Percentiles rank a stretch among this genome's conserved stretches.
These are phyloP conservation scores for Nomada goodeniana DNA, from an alignment of 2,888 invertebrate species.

Conservation along the genomic window DNA sequence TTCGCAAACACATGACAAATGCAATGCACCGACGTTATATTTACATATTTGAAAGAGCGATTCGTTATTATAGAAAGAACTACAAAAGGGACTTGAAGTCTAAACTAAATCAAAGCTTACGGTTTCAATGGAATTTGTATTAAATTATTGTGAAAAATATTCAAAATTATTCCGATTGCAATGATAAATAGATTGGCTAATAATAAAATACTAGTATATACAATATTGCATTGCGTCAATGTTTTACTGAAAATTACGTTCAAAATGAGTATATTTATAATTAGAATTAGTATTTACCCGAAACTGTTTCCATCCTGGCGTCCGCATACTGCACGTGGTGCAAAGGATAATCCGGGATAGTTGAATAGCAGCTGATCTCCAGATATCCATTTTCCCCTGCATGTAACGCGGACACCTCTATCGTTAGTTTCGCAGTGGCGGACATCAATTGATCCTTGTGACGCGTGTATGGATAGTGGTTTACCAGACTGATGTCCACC, in stretches of 20 bases:
- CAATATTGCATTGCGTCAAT: too few species aligned
- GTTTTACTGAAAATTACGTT: too few species aligned
- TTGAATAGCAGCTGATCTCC: constrained; percentile 91
- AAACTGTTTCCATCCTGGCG: constrained; percentile 89
- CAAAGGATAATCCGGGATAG: constrained; percentile 91
- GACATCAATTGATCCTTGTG: constrained; percentile 78
- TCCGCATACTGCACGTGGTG: constrained; percentile 91
- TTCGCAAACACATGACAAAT: neutral
- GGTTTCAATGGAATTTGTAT: too few species aligned
- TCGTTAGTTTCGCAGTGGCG: constrained; percentile 89
- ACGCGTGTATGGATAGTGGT: constrained; percentile 75
- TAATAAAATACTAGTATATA: too few species aligned
- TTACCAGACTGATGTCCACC: constrained; percentile 78
- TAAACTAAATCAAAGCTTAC: too few species aligned
- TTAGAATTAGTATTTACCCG: constrained; percentile 86
- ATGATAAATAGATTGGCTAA: too few species aligned
- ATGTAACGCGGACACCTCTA: constrained; percentile 90
- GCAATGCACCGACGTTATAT: neutral
- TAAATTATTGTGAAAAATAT: too few species aligned
- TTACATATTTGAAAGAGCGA: too few species aligned
- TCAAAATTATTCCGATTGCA: too few species aligned
- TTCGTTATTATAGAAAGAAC: too few species aligned
- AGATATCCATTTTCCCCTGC: constrained; percentile 89
- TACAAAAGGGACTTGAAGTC: too few species aligned
- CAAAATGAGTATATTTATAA: too few species aligned